Percentiles rank a stretch among this genome's conserved stretches.
These are phyloP conservation scores for Hydraecia micacea DNA, from an alignment of 2,888 invertebrate species.

Conservation along the genomic window DNA sequence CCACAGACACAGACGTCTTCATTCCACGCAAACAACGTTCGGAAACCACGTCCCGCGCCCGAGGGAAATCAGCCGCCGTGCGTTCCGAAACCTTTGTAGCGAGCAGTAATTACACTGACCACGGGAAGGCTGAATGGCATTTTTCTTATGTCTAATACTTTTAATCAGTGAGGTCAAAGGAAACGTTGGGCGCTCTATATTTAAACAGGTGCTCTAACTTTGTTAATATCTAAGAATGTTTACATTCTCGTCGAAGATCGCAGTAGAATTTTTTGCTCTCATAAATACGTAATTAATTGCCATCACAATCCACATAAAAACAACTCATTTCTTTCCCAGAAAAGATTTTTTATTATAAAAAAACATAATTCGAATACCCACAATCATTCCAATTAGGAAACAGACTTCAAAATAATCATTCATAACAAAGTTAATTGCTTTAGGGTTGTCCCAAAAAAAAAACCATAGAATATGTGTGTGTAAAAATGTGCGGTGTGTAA, in stretches of 20 bases:
- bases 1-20: constrained; percentile 65
- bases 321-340: no score
- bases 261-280: background rate
- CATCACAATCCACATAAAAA: background rate
- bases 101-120: constrained; percentile 67
- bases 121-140: constrained; percentile 52
- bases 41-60: constrained; percentile 56
- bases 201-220: background rate
- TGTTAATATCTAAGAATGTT: background rate
- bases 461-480: constrained; percentile 21
- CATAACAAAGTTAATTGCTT: constrained; percentile 54
- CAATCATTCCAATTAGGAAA: constrained; percentile 27
- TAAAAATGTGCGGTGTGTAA: constrained; percentile 40
- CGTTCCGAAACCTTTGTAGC: constrained; percentile 62
- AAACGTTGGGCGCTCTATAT: constrained; percentile 12
- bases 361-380: background rate
- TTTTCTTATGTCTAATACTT: constrained; percentile 61
- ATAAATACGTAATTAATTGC: background rate
- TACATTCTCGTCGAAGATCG: background rate
- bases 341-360: background rate
- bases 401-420: constrained; percentile 46
- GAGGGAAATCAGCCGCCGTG: constrained; percentile 66
- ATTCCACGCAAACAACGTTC: constrained; percentile 63
- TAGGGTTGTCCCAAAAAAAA: constrained; percentile 40
- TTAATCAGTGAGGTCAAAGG: constrained; percentile 55